Evolutionary conservation across 2,113 vertebrate genomes (phyloP).

Genomic region (Nycticorax nycticorax): DNA sequence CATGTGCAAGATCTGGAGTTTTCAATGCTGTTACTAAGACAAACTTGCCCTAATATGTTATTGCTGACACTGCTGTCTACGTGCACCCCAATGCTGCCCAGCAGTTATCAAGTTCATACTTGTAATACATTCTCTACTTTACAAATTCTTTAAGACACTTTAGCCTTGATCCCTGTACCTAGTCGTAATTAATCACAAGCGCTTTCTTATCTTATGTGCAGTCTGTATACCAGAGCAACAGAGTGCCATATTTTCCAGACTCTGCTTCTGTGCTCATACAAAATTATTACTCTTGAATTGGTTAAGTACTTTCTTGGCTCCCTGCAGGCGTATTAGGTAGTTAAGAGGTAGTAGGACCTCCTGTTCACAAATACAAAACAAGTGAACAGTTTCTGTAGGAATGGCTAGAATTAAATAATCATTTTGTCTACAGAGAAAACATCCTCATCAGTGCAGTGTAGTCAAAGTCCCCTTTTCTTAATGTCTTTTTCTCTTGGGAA

Average conservation of each 20-base stretch:
- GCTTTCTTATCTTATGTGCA: not conserved
- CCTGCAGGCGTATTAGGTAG: not conserved
- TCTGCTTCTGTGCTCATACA: not conserved
- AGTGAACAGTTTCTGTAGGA: not conserved
- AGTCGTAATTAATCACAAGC: not conserved
- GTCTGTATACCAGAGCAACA: not conserved
- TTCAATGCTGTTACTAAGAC: not conserved
- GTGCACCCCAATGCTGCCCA: not conserved
- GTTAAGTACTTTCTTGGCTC: not conserved
- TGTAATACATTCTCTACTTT: not conserved
- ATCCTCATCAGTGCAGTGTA: not conserved
- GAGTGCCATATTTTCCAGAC: not conserved
- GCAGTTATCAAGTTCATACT: not conserved
- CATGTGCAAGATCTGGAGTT: accelerated
- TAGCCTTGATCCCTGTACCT: not conserved
- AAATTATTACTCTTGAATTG: not conserved
- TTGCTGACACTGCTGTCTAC: not conserved
- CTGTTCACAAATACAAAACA: not conserved
- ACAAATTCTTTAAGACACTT: not conserved
- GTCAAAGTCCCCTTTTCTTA: not conserved
- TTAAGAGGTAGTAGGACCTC: not conserved
- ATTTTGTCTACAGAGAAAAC: not conserved
- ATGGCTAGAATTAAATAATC: not conserved
- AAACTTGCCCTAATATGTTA: not conserved
- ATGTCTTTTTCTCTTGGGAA: not conserved